A percentile compares a stretch with the other conserved stretches of the same genome.
Evolutionary conservation across 2,113 vertebrate species (phyloP).

Genomic region (Gavia stellata): DNA sequence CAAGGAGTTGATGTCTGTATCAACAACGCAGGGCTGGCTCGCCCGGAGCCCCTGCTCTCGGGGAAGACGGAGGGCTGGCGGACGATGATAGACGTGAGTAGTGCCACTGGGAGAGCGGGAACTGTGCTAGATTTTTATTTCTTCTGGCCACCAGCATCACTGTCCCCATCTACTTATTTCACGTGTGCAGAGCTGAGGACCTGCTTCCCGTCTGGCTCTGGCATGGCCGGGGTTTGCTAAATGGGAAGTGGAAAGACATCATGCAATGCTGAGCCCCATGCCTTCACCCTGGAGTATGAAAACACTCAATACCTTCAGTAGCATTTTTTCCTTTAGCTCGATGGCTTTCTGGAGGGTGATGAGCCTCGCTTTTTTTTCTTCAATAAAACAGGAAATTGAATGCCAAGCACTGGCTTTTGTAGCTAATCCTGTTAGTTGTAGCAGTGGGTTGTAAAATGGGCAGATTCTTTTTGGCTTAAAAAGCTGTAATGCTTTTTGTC

Average conservation of each 20-base stretch:
- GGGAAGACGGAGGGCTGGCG: conserved; percentile 90
- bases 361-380: neutral
- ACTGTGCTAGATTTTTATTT: neutral
- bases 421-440: conserved; percentile 34
- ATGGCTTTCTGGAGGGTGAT: neutral
- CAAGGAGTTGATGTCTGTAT: conserved; percentile 93
- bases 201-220: neutral
- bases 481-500: conserved; percentile 47
- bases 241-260: neutral
- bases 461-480: neutral
- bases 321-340: neutral
- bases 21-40: conserved; percentile 92
- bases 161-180: neutral
- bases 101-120: neutral
- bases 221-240: neutral
- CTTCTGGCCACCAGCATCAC: neutral
- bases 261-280: neutral
- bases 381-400: neutral
- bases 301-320: neutral
- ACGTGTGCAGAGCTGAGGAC: neutral
- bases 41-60: conserved; percentile 85
- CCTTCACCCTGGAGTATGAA: neutral
- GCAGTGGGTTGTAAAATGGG: neutral
- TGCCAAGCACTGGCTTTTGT: neutral
- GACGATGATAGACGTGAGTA: conserved; percentile 93